A percentile compares a stretch with the other conserved stretches of the same genome.
phyloP scores from a whole-genome alignment of 1,140 invertebrate species.

The Magallana gigas region DNA sequence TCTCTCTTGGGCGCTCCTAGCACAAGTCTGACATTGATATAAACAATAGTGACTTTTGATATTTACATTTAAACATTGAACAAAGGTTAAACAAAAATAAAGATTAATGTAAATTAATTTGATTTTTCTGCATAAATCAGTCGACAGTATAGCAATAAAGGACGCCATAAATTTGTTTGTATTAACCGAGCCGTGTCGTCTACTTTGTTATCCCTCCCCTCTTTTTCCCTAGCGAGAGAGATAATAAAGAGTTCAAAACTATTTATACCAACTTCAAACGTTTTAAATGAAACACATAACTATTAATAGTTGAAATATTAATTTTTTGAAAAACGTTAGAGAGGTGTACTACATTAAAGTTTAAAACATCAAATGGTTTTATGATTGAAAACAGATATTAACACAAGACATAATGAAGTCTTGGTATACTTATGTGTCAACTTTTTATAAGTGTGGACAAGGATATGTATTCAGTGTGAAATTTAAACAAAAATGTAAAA shows the following conservation, averaged over 20 bases:
- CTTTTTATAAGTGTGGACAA: too few species aligned
- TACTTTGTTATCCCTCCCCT: not conserved
- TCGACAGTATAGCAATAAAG: not conserved
- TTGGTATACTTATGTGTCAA: too few species aligned
- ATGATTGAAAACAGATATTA: too few species aligned
- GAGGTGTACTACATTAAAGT: not conserved
- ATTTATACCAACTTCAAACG: not conserved
- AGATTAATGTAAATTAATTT: not conserved
- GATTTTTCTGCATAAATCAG: not conserved
- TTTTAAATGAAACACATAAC: not conserved
- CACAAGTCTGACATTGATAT: not conserved
- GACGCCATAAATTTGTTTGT: not conserved
- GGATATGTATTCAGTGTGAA: too few species aligned
- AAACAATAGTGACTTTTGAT: not conserved
- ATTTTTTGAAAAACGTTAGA: not conserved
- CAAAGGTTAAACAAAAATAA: not conserved
- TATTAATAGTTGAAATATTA: not conserved
- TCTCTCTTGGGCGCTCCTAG: not conserved
- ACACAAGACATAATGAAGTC: too few species aligned
- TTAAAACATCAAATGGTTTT: too few species aligned
- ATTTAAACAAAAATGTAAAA: too few species aligned
- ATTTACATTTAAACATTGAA: conserved; percentile 1
- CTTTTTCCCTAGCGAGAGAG: not conserved
- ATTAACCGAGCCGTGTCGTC: not conserved
- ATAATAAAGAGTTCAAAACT: not conserved